phyloP scores from a whole-genome alignment of 2,888 invertebrate genomes.

The Myathropa florea region DNA sequence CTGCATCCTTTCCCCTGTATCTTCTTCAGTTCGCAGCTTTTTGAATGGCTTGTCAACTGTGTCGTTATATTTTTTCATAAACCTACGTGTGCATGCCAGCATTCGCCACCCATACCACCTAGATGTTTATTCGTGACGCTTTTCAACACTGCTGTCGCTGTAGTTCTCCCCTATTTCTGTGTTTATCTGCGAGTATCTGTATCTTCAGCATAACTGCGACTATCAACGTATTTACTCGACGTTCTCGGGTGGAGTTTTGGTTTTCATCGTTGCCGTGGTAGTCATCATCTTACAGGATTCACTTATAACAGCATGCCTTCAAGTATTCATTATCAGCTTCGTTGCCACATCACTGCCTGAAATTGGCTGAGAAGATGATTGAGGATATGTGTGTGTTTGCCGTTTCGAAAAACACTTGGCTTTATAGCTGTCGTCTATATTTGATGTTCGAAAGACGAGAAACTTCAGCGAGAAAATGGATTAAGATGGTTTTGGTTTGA shows the following conservation, averaged over 20 bases:
- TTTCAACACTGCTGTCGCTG: not conserved
- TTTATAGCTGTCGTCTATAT: not conserved
- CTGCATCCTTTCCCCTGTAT: not conserved
- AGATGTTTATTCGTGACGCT: too few relatives aligned
- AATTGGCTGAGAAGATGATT: not conserved
- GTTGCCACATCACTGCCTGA: not conserved
- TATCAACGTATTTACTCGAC: not conserved
- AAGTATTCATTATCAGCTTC: not conserved
- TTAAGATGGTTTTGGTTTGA: not conserved
- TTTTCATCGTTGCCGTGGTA: not conserved
- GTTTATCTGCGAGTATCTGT: not conserved
- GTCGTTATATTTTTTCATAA: not conserved
- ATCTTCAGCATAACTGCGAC: not conserved
- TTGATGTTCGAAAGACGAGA: not conserved
- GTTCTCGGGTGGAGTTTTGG: not conserved
- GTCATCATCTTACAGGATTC: not conserved
- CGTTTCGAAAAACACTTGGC: not conserved
- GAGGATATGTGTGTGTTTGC: not conserved
- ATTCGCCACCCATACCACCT: not conserved
- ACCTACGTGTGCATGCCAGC: not conserved
- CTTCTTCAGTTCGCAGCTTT: not conserved
- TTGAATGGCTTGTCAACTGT: not conserved
- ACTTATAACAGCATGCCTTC: not conserved
- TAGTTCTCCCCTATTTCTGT: not conserved
- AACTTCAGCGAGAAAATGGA: not conserved